Conservation (phyloP, 2,113 vertebrate species). For the Mesitornis unicolor region DNA sequence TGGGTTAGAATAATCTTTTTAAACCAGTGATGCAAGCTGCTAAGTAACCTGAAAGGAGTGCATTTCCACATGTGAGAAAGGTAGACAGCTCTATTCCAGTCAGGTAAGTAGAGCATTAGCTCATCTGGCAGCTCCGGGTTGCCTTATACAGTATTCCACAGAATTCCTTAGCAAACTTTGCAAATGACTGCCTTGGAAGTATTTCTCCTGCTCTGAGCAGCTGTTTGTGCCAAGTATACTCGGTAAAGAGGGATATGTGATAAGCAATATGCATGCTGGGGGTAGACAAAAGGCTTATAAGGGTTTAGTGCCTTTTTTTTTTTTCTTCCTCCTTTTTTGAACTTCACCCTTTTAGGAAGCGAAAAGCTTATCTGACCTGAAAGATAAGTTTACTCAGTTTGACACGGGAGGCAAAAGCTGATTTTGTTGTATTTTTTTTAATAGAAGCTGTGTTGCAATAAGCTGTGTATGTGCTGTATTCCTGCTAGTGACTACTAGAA, state of each 20-base stretch:
- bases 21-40: background rate
- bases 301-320: background rate
- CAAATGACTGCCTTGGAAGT: background rate
- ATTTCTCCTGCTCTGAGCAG: background rate
- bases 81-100: background rate
- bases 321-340: background rate
- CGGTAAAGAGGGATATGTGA: background rate
- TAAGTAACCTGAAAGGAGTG: background rate
- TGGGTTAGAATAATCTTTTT: background rate
- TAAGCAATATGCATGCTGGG: background rate
- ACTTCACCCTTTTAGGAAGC: constrained; percentile 27
- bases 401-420: background rate
- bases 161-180: background rate
- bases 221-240: background rate
- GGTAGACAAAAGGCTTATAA: constrained; percentile 6
- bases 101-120: background rate
- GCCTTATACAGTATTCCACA: background rate
- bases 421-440: background rate
- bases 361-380: background rate
- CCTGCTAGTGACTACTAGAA: background rate
- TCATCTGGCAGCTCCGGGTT: background rate
- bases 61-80: background rate
- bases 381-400: background rate
- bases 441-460: background rate
- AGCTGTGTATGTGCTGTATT: background rate